Conservation (phyloP, 2,113 vertebrate genomes). For the Rhea pennata region DNA sequence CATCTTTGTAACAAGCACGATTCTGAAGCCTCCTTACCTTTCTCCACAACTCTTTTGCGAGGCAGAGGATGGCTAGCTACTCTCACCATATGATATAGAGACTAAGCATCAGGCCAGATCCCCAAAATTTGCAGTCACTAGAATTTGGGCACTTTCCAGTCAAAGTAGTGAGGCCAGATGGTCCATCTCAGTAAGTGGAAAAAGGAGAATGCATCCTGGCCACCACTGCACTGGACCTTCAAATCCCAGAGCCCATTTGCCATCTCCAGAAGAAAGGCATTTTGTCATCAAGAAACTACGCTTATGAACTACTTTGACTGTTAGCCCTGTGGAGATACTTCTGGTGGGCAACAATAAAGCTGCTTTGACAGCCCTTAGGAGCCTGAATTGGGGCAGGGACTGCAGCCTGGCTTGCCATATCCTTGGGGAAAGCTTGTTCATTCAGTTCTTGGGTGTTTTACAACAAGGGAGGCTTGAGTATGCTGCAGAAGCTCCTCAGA, state of each 20-base stretch:
- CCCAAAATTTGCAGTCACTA: background rate
- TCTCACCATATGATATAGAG: background rate
- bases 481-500: too few species aligned
- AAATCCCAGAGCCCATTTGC: background rate
- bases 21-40: background rate
- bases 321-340: too few species aligned
- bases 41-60: background rate
- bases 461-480: too few species aligned
- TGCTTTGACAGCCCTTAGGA: too few species aligned
- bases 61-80: background rate
- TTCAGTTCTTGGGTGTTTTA: too few species aligned
- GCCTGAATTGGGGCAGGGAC: too few species aligned
- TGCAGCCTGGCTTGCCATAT: too few species aligned
- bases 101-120: background rate
- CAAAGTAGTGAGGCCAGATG: rapidly evolving
- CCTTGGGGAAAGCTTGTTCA: too few species aligned
- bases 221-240: background rate
- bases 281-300: background rate
- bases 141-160: background rate
- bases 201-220: background rate
- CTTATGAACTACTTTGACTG: too few species aligned
- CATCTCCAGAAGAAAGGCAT: background rate
- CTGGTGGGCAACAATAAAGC: too few species aligned
- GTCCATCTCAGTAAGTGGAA: background rate
- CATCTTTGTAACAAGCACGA: background rate